Evolutionary conservation across 2,888 invertebrate genomes (phyloP), one percentile per base, ranked within the genome.

Genomic region (Spodoptera picta): DNA sequence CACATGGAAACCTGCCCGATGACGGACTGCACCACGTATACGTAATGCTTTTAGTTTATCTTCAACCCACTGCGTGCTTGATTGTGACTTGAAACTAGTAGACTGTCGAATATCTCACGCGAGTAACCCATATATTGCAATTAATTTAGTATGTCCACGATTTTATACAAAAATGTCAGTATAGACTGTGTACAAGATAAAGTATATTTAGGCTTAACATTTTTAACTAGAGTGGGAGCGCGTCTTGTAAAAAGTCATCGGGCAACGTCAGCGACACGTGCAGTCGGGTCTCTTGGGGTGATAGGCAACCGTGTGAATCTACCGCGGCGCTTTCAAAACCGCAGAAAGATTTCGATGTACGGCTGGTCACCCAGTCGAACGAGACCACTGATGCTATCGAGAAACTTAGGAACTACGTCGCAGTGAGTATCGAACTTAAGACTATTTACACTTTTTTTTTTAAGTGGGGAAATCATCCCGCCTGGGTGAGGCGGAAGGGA

Each of bases 141-240:
- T 19, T 19, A 19, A 19, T 24, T 10, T 19, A 4, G 11, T 11
- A 14, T 45, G 10, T 5, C 27, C 27, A 27, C 27, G 27, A 27
- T 27, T 3, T 27, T 27, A 27, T 27, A 27, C 27, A 27, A 27
- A 5, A 27, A 0, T 2, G 5, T 27, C 27, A 27, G 0, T 11
- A 23, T 4, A 10, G 19, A 12, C 42, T n/a, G 11, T 42, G 23
- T 44, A 4, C 10, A 47, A 54, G 49, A 51, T 73, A 69, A 70
- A 60, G 75, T 75, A 80, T 73, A 85, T 85, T 86, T 86, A 92
- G 91, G 85, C 77, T 64, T 77, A 69, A 59, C 72, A 68, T 89
- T 92, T 83, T 85, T 83, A 72, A 86, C 91, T 92, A 93, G 92
- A 93, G 93, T 92, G 92, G 80, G 80, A 85, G 84, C 83, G 71